Base-by-base conservation (phyloP, 37 sponge, comb jelly and placozoan genomes). In the Tethya wilhelma region DNA sequence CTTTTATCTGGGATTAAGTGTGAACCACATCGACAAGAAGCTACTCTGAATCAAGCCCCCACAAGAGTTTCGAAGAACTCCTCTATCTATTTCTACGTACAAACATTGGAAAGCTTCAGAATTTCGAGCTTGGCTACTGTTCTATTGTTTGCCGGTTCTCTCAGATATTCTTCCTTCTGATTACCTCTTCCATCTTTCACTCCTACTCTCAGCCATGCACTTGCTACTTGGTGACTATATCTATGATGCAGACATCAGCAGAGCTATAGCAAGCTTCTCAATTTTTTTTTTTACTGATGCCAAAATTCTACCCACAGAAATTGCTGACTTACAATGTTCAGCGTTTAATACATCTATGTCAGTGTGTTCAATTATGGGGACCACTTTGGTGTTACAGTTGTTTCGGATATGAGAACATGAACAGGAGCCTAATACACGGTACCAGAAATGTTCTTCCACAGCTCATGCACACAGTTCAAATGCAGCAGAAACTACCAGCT, bases 381-480 rank as follows among this genome's bases (percentile, higher is more conserved):
- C n/a, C n/a, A n/a, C n/a, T n/a, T n/a, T n/a, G n/a, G n/a, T n/a
- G n/a, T n/a, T n/a, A n/a, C n/a, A n/a, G n/a, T n/a, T n/a, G n/a
- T n/a, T n/a, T n/a, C n/a, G n/a, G n/a, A n/a, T n/a, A n/a, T 73
- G 74, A 73, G 30, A 73, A 56, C 74, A 56, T 73, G 74, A 56
- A 73, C 55, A 56, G 74, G 28, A 55, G 30, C 34, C 55, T 73
- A 31, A 29, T 29, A 53, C 74, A 73, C 34, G 74, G 74, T 23
- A 56, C 74, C 17, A 73, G 74, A 31, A 49, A 56, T 19, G 34
- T 64, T 34, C 66, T 64, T 1, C 19, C 26, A 4, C 66, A 64
- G 66, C 34, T 64, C 53, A 49, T 49, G 14, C 53, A 49, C 14
- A 49, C 9, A 19, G 53, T 49, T 14, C 9, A 14, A 49, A 49